Conservation (phyloP, 2,113 vertebrate genomes). For the Pterocles orientalis region DNA sequence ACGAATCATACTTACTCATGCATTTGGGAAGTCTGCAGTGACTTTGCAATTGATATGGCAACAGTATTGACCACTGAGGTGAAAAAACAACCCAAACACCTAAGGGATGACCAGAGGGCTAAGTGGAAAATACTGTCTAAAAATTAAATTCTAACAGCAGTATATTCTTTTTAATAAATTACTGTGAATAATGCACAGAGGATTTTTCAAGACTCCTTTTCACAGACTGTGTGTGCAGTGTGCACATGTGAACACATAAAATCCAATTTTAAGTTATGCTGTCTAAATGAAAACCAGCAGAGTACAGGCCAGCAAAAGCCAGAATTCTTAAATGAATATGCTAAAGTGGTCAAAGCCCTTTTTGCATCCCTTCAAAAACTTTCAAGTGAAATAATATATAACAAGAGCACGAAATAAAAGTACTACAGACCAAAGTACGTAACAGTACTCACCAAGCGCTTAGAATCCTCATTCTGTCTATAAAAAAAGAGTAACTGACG, state of each 20-base stretch:
- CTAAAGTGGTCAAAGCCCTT: background rate
- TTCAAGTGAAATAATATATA: background rate
- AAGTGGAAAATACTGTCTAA: background rate
- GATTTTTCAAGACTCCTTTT: background rate
- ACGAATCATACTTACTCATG: background rate
- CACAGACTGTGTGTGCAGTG: background rate
- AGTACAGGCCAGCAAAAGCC: background rate
- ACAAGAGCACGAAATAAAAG: background rate
- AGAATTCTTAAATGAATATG: background rate
- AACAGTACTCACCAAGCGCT: constrained; percentile 86
- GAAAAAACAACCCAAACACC: background rate
- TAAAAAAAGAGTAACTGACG: constrained; percentile 97
- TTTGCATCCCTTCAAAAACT: background rate
- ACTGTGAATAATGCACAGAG: background rate
- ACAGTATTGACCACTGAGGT: background rate
- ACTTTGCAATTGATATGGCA: background rate
- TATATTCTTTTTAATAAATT: background rate
- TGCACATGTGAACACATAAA: background rate
- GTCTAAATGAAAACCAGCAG: background rate
- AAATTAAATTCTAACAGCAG: background rate
- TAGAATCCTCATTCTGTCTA: constrained; percentile 88
- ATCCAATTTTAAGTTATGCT: background rate
- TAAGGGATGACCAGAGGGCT: background rate
- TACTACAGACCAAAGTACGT: background rate
- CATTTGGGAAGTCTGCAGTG: background rate